Evolutionary conservation across 2,888 invertebrate species (phyloP).

Genomic region (Aphodius sticticus): DNA sequence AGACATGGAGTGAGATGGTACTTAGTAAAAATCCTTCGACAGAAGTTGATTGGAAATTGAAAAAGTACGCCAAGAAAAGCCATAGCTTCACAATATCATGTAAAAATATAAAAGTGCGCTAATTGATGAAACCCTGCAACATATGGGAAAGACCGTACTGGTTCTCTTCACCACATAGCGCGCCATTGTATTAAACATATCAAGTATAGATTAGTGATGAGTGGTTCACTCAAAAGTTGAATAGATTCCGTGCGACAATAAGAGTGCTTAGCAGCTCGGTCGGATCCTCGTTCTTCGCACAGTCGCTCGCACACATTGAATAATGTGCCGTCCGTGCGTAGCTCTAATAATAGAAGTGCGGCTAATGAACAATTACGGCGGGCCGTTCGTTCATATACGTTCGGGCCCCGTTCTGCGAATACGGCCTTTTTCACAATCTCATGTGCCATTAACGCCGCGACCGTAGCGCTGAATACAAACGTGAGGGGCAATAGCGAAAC

Average conservation of each 20-base stretch:
- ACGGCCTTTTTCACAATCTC: constrained; percentile 21
- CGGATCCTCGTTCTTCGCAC: neutral
- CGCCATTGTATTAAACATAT: neutral
- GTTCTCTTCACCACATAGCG: neutral
- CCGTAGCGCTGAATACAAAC: constrained; percentile 5
- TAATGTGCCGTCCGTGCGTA: constrained; percentile 11
- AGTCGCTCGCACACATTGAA: constrained; percentile 4
- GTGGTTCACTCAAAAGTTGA: neutral
- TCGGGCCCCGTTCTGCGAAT: constrained; percentile 21
- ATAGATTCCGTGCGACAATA: neutral
- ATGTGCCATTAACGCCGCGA: constrained; percentile 20
- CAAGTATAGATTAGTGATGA: neutral
- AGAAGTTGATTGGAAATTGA: no score
- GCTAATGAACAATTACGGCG: constrained; percentile 23
- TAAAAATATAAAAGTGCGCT: neutral
- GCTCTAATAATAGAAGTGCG: constrained; percentile 21
- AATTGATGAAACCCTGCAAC: neutral
- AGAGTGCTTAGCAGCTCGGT: neutral
- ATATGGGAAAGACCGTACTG: neutral
- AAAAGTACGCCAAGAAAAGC: no score
- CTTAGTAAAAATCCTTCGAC: no score
- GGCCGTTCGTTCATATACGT: neutral
- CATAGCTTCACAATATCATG: no score
- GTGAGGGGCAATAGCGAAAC: constrained; percentile 21
- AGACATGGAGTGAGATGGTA: no score